These are phyloP conservation scores for Esox niger DNA, from an alignment of 2,113 vertebrate genomes.

Conservation along the genomic window DNA sequence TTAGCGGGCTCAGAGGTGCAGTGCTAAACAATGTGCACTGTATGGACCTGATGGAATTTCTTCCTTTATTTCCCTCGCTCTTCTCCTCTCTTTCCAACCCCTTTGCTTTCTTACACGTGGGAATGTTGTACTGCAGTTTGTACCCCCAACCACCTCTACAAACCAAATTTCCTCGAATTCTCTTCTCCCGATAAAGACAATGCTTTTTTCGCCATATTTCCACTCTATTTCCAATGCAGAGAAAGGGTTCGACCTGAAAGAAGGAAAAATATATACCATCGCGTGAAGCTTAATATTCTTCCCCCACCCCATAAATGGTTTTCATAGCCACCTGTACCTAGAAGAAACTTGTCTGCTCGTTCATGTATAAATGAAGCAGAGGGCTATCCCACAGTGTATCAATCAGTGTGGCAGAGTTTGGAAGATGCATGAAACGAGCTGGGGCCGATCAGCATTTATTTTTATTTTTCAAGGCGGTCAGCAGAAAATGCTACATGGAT, in stretches of 20 bases:
- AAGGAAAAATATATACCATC: constrained; percentile 45
- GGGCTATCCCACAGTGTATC: constrained; percentile 66
- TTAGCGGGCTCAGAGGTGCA: constrained; percentile 2
- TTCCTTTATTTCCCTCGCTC: neutral
- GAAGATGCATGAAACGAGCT: constrained; percentile 66
- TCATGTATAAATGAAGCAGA: constrained; percentile 59
- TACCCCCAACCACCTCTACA: neutral
- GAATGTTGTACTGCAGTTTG: no score
- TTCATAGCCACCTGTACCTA: constrained; percentile 38
- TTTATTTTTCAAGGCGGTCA: constrained; percentile 62
- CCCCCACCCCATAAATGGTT: constrained; percentile 43
- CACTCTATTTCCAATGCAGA: constrained; percentile 45
- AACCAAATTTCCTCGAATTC: constrained; percentile 36
- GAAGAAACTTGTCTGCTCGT: constrained; percentile 43
- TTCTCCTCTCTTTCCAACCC: no score
- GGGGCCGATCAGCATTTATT: constrained; percentile 47
- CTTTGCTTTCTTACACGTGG: no score
- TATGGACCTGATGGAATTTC: neutral
- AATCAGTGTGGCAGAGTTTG: constrained; percentile 68
- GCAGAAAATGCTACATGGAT: constrained; percentile 53
- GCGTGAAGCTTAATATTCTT: constrained; percentile 33
- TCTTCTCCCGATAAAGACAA: constrained; percentile 35
- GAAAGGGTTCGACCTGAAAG: neutral
- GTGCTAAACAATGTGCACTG: neutral
- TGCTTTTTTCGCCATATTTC: constrained; percentile 50